phyloP scores from a whole-genome alignment of 2,888 invertebrate genomes.

The Ennomos erosarius region DNA sequence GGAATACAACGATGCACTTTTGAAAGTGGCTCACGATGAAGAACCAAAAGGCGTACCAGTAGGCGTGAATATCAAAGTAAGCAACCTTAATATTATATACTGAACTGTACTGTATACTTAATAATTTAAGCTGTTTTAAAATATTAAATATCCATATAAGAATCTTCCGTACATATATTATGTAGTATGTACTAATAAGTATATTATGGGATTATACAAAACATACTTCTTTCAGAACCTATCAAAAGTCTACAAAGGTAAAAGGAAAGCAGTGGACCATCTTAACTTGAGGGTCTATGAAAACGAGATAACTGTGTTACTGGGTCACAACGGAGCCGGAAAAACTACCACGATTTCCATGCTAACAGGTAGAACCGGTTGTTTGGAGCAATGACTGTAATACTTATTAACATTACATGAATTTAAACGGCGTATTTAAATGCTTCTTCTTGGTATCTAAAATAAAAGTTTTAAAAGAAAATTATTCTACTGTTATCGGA shows the following conservation, averaged over 20 bases:
- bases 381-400: background rate
- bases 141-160: no score
- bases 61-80: slow-evolving; percentile 75
- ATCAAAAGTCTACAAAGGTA: slow-evolving; percentile 86
- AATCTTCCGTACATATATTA: no score
- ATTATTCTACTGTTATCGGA: no score
- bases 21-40: slow-evolving; percentile 76
- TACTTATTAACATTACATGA: no score
- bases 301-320: slow-evolving; percentile 93
- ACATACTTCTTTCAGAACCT: slow-evolving; percentile 79
- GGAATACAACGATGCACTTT: slow-evolving; percentile 70
- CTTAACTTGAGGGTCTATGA: slow-evolving; percentile 93
- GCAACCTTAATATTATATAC: background rate
- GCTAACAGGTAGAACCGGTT: slow-evolving; percentile 88
- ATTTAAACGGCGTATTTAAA: no score
- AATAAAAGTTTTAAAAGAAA: no score
- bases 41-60: slow-evolving; percentile 75
- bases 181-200: no score
- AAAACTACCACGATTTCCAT: slow-evolving; percentile 98
- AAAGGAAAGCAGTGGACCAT: slow-evolving; percentile 87
- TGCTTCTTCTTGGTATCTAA: no score
- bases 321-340: slow-evolving; percentile 93
- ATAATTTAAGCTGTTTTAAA: no score
- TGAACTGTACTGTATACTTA: no score
- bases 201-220: no score